Percentiles rank a stretch among this genome's conserved stretches.
These are phyloP conservation scores for Leptothorax acervorum DNA, from an alignment of 2,888 invertebrate genomes.

Conservation along the genomic window DNA sequence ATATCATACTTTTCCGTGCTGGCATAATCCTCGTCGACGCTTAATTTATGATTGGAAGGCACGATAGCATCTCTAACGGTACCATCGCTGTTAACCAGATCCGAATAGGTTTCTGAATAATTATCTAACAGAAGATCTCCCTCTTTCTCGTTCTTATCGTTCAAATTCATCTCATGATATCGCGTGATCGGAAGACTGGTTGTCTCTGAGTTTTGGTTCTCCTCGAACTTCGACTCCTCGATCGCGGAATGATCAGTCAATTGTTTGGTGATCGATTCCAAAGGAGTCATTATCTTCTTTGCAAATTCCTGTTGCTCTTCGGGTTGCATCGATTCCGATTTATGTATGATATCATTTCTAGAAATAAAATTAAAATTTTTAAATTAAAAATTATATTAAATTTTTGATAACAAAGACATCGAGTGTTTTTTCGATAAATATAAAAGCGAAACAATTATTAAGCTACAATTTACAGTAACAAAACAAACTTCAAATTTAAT, in stretches of 20 bases:
- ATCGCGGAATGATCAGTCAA: slow-evolving; percentile 78
- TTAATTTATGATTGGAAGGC: slow-evolving; percentile 62
- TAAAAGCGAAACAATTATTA: background rate
- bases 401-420: background rate
- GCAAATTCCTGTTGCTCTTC: slow-evolving; percentile 75
- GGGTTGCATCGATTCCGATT: slow-evolving; percentile 73
- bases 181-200: slow-evolving; percentile 59
- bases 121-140: background rate
- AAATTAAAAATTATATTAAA: background rate
- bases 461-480: background rate
- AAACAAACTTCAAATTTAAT: background rate
- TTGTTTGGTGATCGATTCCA: slow-evolving; percentile 80
- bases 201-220: slow-evolving; percentile 55
- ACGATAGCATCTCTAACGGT: slow-evolving; percentile 9
- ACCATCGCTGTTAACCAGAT: background rate
- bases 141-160: slow-evolving; percentile 50
- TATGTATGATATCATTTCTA: slow-evolving; percentile 79
- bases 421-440: background rate
- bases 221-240: slow-evolving; percentile 71
- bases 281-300: slow-evolving; percentile 78
- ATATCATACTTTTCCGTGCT: slow-evolving; percentile 65
- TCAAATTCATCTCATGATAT: slow-evolving; percentile 72
- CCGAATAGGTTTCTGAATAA: slow-evolving; percentile 7
- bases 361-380: slow-evolving; percentile 33
- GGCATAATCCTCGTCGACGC: slow-evolving; percentile 64